Base-by-base conservation (phyloP, 2,797 vertebrate species). In the Darevskia nairensis region DNA sequence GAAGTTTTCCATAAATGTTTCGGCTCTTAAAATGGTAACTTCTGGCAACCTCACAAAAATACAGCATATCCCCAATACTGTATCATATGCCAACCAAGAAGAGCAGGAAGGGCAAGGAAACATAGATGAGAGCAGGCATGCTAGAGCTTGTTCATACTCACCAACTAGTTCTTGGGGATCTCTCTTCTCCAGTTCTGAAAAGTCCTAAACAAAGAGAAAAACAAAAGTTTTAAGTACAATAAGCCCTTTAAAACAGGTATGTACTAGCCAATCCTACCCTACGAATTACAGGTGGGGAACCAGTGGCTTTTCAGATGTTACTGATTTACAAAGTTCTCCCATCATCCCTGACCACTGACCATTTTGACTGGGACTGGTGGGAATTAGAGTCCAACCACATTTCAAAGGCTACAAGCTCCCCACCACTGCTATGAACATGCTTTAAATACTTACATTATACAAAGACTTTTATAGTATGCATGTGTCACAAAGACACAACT, bases 161-260 rank as follows among this genome's bases (percentile, higher is more conserved):
- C 99, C 99, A 89, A 99, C 99, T 39, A 99, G 96, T 88, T 99
- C 99, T 94, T 99, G 98, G 87, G 99, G 98, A 93, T 99, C 98
- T 94, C 96, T 98, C 84, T 96, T 98, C 93, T 99, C 98, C 83
- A 96, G 90, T 91, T 98, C 98, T 41, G 96, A 86, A 84, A 97
- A 96, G 89, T 98, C 98, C 98, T 99, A 95, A 91, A 94, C 85
- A 93, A 39, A 96, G 82, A 87, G 87, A 68, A 75, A 8, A 89
- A 92, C 66, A 94, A 17, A 80, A 89, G 25, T 68, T 91, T 85
- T 92, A 85, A 90, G 75, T n/a, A 87, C 88, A 61, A 76, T 68
- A 75, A 61, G 0, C 2, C 75, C 77, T 89, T 75, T 82, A 61
- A 35, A 86, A 78, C 15, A 13, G 7, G 75, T 4, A 35, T 78